Conservation (phyloP, 2,113 vertebrate species). For the Hemicordylus capensis region DNA sequence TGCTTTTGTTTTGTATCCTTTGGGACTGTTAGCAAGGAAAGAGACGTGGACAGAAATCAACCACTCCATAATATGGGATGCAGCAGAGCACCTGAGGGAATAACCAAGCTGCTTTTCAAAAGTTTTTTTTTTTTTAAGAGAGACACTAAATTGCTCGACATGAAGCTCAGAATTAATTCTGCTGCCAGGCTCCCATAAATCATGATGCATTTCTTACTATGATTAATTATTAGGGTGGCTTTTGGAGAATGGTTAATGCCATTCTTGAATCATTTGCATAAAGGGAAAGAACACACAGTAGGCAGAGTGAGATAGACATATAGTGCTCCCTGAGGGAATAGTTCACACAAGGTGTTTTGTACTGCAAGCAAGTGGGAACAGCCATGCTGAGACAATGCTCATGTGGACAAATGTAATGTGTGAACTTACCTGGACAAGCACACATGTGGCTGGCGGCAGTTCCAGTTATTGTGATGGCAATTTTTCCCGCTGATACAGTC, state of each 20-base stretch:
- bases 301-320: slow-evolving; percentile 57
- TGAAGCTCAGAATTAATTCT: slow-evolving; percentile 29
- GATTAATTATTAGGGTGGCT: slow-evolving; percentile 44
- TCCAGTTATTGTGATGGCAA: not conserved
- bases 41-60: slow-evolving; percentile 22
- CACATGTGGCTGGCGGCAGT: not conserved
- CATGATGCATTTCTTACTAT: slow-evolving; percentile 43
- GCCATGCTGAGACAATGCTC: not conserved
- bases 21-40: slow-evolving; percentile 55
- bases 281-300: slow-evolving; percentile 36
- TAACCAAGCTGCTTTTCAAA: not conserved
- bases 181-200: slow-evolving; percentile 41
- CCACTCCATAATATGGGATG: slow-evolving; percentile 43
- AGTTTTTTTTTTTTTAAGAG: slow-evolving; percentile 6
- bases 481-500: not conserved
- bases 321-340: not conserved
- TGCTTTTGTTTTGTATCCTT: slow-evolving; percentile 18
- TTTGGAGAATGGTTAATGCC: slow-evolving; percentile 18
- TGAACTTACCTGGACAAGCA: not conserved
- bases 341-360: too few relatives aligned
- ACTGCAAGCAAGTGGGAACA: too few relatives aligned
- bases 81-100: slow-evolving; percentile 40
- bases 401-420: not conserved
- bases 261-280: slow-evolving; percentile 32
- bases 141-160: slow-evolving; percentile 31